Evolutionary conservation across 2,888 invertebrate genomes (phyloP).

Genomic region (Allophyes oxyacanthae): DNA sequence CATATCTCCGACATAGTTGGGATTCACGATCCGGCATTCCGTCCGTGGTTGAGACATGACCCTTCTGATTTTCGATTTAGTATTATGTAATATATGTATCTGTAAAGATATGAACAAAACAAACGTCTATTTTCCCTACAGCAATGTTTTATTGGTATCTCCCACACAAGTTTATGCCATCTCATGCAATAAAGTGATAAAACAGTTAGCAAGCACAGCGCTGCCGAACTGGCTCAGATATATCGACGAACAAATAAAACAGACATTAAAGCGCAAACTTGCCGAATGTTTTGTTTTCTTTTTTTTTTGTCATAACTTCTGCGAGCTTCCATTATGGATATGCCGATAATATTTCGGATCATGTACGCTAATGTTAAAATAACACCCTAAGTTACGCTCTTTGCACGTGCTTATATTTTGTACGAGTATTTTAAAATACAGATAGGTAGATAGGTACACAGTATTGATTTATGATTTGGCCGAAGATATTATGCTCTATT

Average conservation of each 20-base stretch:
- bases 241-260: constrained; percentile 87
- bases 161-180: constrained; percentile 83
- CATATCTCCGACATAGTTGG: constrained; percentile 34
- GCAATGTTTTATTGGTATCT: constrained; percentile 81
- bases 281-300: constrained; percentile 80
- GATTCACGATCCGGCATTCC: constrained; percentile 34
- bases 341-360: constrained; percentile 62
- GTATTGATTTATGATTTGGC: not conserved
- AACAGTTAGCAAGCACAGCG: constrained; percentile 85
- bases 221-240: constrained; percentile 80
- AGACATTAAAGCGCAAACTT: constrained; percentile 83
- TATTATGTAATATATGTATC: constrained; percentile 20
- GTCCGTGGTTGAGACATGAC: constrained; percentile 26
- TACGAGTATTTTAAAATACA: constrained; percentile 6
- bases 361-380: constrained; percentile 56
- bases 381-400: constrained; percentile 44
- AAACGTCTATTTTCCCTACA: constrained; percentile 70
- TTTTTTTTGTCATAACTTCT: constrained; percentile 74
- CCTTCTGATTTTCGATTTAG: constrained; percentile 43
- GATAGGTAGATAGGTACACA: no score
- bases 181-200: constrained; percentile 88
- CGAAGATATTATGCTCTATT: not conserved
- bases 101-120: constrained; percentile 42
- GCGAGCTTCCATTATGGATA: constrained; percentile 62
- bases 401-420: constrained; percentile 16